Evolutionary conservation across 2,113 vertebrate genomes (phyloP).

Genomic region (Atlantisia rogersi): DNA sequence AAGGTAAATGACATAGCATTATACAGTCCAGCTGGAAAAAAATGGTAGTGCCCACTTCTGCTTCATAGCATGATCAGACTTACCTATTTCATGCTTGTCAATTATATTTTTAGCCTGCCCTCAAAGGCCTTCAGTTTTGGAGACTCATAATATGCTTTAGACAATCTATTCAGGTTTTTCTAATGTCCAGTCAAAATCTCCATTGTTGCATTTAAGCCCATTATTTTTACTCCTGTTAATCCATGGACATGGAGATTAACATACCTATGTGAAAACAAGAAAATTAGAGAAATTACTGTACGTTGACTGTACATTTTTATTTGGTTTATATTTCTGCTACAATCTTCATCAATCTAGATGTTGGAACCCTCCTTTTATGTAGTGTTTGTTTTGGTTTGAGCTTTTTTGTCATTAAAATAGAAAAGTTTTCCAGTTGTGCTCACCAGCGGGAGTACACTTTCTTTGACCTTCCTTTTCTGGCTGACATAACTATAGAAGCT

Average conservation of each 20-base stretch:
- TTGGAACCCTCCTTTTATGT: neutral
- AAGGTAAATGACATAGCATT: neutral
- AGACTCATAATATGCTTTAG: neutral
- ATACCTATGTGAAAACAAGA: neutral
- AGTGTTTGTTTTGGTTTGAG: neutral
- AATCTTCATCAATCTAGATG: neutral
- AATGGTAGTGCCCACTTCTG: neutral
- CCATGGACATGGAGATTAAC: neutral
- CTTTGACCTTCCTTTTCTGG: too few species aligned
- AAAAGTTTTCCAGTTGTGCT: too few species aligned
- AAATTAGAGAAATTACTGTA: neutral
- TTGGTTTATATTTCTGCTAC: neutral
- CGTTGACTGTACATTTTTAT: neutral
- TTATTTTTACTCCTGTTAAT: neutral
- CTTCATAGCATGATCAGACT: neutral
- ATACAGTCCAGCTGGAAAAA: neutral
- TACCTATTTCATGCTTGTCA: neutral
- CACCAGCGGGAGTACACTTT: too few species aligned
- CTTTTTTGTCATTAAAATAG: neutral
- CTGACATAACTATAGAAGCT: too few species aligned
- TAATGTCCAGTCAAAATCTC: neutral
- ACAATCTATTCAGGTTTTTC: neutral
- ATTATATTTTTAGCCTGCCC: neutral
- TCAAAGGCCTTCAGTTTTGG: neutral
- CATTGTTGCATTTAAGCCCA: neutral